phyloP scores from a whole-genome alignment of 2,797 vertebrate genomes.

The Pangasius macronema region DNA sequence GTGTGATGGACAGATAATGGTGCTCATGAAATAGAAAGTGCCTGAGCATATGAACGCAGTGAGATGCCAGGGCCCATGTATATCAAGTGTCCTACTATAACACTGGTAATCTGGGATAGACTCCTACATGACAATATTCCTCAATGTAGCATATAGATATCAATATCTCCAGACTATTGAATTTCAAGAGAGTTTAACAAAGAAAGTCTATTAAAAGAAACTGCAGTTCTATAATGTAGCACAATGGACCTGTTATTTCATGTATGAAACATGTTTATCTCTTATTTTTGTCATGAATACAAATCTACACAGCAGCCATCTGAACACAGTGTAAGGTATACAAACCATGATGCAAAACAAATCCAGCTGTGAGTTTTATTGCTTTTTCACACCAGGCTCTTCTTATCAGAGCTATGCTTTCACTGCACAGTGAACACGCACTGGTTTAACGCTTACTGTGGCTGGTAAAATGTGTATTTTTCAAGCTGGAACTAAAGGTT shows the following conservation, averaged over 20 bases:
- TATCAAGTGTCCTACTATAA: background rate
- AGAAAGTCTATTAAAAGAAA: background rate
- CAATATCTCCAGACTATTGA: background rate
- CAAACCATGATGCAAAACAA: slow-evolving; percentile 8
- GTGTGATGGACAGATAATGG: background rate
- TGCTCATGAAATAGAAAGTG: background rate
- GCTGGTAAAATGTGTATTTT: background rate
- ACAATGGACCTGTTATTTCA: background rate
- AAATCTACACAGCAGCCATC: background rate
- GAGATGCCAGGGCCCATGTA: background rate
- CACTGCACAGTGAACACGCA: background rate
- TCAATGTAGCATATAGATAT: background rate
- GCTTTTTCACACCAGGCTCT: background rate
- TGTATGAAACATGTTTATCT: background rate
- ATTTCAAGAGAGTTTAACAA: background rate
- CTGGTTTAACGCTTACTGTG: background rate
- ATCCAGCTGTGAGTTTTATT: slow-evolving; percentile 7
- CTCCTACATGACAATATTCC: background rate
- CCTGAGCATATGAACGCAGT: background rate
- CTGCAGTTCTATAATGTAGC: background rate
- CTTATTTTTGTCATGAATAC: background rate
- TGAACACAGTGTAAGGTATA: background rate
- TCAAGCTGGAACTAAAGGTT: background rate
- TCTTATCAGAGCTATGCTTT: background rate
- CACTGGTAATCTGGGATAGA: background rate